Evolutionary conservation across 2,797 vertebrate genomes (phyloP).

Genomic region (Uromys caudimaculatus): DNA sequence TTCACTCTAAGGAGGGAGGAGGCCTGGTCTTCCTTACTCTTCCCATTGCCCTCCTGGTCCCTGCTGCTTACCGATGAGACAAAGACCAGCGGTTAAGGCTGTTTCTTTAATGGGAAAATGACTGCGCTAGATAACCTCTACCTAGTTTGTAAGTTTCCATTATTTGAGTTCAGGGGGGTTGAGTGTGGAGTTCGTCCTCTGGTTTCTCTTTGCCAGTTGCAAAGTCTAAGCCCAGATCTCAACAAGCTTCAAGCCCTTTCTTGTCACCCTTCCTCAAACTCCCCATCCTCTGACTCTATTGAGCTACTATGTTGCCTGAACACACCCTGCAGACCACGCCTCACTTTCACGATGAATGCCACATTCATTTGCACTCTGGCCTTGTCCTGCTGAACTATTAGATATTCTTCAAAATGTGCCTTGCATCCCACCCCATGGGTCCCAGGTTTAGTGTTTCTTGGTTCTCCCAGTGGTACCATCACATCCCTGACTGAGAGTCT

Average conservation of each 20-base stretch:
- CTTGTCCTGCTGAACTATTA: neutral
- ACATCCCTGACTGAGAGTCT: neutral
- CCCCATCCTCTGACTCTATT: neutral
- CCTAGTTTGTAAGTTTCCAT: conserved; percentile 2
- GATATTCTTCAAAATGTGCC: neutral
- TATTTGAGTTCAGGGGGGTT: neutral
- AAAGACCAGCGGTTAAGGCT: neutral
- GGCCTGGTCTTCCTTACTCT: neutral
- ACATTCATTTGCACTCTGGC: neutral
- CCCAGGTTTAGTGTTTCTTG: neutral
- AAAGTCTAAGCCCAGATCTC: neutral
- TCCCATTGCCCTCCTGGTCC: neutral
- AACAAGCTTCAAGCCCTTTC: neutral
- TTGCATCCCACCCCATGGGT: neutral
- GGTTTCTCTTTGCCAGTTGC: neutral
- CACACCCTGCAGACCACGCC: neutral
- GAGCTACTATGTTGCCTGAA: neutral
- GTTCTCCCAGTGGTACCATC: neutral
- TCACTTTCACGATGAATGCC: neutral
- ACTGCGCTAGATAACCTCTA: neutral
- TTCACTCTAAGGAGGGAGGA: neutral
- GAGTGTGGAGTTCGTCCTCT: neutral
- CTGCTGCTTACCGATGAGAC: conserved; percentile 9
- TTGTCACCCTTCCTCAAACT: neutral
- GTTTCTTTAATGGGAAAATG: neutral